These are phyloP conservation scores for Leptobrachium ailaonicum DNA, from an alignment of 2,113 vertebrate genomes.

Conservation along the genomic window DNA sequence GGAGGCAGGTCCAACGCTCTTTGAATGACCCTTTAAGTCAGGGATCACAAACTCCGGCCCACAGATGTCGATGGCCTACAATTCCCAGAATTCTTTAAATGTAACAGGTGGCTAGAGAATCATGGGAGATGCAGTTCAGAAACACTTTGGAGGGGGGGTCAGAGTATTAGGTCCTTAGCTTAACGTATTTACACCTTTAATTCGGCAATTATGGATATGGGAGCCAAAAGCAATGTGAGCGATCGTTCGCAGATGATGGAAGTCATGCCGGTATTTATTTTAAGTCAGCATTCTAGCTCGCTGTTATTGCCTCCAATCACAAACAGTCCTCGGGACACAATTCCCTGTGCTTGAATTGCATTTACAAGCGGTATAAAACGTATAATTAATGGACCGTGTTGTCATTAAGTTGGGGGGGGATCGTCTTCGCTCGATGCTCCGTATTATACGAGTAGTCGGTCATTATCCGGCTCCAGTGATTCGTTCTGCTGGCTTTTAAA, in stretches of 20 bases:
- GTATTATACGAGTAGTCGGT: slow-evolving; percentile 7
- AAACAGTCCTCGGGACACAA: slow-evolving; percentile 36
- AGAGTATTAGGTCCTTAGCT: too few species aligned
- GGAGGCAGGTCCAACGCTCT: too few species aligned
- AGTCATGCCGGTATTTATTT: neutral
- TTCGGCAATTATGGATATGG: too few species aligned
- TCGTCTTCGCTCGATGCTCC: slow-evolving; percentile 24
- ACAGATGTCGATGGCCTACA: too few species aligned
- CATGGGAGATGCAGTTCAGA: too few species aligned
- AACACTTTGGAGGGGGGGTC: too few species aligned
- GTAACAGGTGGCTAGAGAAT: too few species aligned
- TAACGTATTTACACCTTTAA: too few species aligned
- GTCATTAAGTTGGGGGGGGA: slow-evolving; percentile 32
- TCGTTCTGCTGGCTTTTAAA: neutral
- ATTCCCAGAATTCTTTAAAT: too few species aligned
- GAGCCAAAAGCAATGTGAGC: too few species aligned
- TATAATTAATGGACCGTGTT: slow-evolving; percentile 43
- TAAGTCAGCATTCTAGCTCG: slow-evolving; percentile 10
- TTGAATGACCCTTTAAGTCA: too few species aligned
- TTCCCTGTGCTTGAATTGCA: slow-evolving; percentile 37
- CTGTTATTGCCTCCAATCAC: slow-evolving; percentile 30
- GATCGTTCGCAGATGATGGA: neutral
- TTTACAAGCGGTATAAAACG: slow-evolving; percentile 39
- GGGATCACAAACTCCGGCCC: too few species aligned
- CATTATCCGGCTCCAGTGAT: neutral